Evolutionary conservation across 2,113 vertebrate species (phyloP).

Genomic region (Saguinus imperator): DNA sequence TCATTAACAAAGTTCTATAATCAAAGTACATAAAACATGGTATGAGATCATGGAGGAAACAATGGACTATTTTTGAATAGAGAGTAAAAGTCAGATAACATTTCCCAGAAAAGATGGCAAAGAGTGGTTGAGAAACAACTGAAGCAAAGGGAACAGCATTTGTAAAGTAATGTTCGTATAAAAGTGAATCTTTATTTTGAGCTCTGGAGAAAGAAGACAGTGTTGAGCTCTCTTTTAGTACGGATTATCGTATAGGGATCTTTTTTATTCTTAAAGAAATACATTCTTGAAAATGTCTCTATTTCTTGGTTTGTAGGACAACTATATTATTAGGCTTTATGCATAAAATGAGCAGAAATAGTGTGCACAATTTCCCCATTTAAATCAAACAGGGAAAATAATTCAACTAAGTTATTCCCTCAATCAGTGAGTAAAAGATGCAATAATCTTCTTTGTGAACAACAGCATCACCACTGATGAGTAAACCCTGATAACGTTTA

Average conservation of each 20-base stretch:
- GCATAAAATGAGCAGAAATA: conserved; percentile 61
- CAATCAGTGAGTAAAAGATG: conserved; percentile 48
- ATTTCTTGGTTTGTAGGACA: conserved; percentile 24
- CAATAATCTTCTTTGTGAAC: conserved; percentile 51
- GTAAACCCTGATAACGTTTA: conserved; percentile 35
- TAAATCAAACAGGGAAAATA: conserved; percentile 73
- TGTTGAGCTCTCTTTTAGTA: conserved; percentile 18
- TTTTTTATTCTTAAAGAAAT: conserved; percentile 8
- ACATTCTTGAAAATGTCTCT: conserved; percentile 38
- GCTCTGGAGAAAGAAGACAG: not conserved
- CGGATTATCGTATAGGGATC: not conserved
- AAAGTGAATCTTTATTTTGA: not conserved
- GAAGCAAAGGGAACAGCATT: not conserved
- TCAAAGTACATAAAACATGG: not conserved
- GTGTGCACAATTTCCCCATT: conserved; percentile 17
- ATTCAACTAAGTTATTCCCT: conserved; percentile 64
- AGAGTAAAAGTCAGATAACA: not conserved
- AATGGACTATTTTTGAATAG: not conserved
- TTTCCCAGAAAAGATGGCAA: not conserved
- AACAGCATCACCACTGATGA: conserved; percentile 43
- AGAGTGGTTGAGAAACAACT: not conserved
- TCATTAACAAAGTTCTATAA: not conserved
- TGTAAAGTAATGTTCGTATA: not conserved
- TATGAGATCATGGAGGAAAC: not conserved
- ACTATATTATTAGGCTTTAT: conserved; percentile 55